Evolutionary conservation across 2,888 invertebrate genomes (phyloP), one percentile per base, ranked within the genome.

Genomic region (Prosapia bicincta): DNA sequence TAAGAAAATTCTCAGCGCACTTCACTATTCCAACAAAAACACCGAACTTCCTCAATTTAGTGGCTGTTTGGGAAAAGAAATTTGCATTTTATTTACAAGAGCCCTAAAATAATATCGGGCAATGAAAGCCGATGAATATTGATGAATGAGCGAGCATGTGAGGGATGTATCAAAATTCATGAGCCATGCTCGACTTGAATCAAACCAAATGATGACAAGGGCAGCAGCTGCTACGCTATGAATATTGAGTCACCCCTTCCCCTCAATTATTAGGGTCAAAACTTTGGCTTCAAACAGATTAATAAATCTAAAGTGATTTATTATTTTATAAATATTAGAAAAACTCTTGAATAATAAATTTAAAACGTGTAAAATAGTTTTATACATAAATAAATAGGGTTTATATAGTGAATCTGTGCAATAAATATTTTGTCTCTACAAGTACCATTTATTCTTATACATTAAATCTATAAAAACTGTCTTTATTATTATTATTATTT

Each of bases 151-250:
- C 28, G 25, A 30, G 65, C 26, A 30, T 28, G 72, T 30, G 30
- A 69, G 69, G 26, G 66, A 66, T 66, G 72, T 66, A 72, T 72
- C 72, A 72, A 66, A 72, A 72, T 72, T 72, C 72, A 72, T 72
- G 72, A 72, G 32, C 72, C 72, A 30, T 72, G 72, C 66, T 66
- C 24, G 66, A 25, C 28, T 65, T 72, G 72, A 72, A 72, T 72
- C 72, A 32, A 24, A 66, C 72, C 72, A 72, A 72, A 72, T 72
- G 66, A 72, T 72, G 54, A 20, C 54, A 65, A 32, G 25, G 72
- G 66, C 72, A 28, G 66, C 72, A 72, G 65, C 72, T 72, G 72
- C 28, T 72, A n/a, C 72, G 72, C 25, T 24, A 72, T 72, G 72
- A 72, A 72, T 72, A 72, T 72, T 72, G 72, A 72, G 23, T 23